A percentile compares a stretch with the other conserved stretches of the same genome.
Evolutionary conservation across 2,113 vertebrate species (phyloP).

Genomic region (Carollia perspicillata): DNA sequence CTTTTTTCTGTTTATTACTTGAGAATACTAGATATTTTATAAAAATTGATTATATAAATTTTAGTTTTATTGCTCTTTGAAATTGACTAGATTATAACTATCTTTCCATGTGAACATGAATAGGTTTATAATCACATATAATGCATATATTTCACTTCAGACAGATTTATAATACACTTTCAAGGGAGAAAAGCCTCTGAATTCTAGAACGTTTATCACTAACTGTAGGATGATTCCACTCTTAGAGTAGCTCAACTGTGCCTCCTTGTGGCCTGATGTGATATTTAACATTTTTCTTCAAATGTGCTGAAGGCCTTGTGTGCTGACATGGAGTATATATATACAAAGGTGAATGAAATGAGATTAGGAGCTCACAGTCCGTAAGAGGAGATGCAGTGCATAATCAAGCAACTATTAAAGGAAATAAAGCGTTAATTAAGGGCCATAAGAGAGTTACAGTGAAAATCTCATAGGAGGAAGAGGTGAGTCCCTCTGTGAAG

Average conservation of each 20-base stretch:
- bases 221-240: neutral
- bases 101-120: neutral
- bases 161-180: neutral
- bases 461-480: neutral
- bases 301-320: neutral
- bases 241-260: slow-evolving; percentile 40
- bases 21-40: neutral
- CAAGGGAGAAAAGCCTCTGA: neutral
- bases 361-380: neutral
- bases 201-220: neutral
- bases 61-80: neutral
- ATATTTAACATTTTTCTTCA: neutral
- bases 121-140: neutral
- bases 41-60: neutral
- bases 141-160: neutral
- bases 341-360: neutral
- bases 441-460: neutral
- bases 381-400: neutral
- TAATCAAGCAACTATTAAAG: neutral
- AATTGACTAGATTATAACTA: neutral
- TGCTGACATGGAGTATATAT: neutral
- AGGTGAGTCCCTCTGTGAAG: neutral
- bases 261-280: slow-evolving; percentile 41
- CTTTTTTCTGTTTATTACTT: neutral
- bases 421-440: neutral